Percentiles rank a stretch among this genome's conserved stretches.
These are phyloP conservation scores for Morpho helenor DNA, from an alignment of 2,888 invertebrate genomes.

Conservation along the genomic window DNA sequence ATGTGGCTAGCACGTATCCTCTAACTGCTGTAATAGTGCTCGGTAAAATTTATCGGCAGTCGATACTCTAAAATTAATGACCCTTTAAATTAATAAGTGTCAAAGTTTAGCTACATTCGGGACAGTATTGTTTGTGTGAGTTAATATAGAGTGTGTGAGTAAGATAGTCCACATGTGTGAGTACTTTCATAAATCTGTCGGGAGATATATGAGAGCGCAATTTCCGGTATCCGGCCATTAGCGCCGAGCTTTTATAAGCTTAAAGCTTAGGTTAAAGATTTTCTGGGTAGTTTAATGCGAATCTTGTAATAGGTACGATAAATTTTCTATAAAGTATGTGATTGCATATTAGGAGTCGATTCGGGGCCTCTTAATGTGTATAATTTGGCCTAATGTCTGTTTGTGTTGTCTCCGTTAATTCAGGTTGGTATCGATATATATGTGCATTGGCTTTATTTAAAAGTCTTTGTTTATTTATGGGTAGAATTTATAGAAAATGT, in stretches of 20 bases:
- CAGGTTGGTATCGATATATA: conserved; percentile 27
- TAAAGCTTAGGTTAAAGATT: conserved; percentile 80
- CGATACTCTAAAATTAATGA: conserved; percentile 61
- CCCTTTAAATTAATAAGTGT: conserved; percentile 73
- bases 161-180: conserved; percentile 76
- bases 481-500: neutral
- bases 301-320: conserved; percentile 79
- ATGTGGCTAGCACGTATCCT: conserved; percentile 19
- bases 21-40: conserved; percentile 26
- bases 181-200: conserved; percentile 94
- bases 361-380: conserved; percentile 76
- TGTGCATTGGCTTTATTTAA: conserved; percentile 21
- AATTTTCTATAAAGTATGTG: conserved; percentile 78
- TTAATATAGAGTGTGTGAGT: conserved; percentile 40
- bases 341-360: conserved; percentile 78
- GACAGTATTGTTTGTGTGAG: conserved; percentile 33
- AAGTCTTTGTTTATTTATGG: conserved; percentile 25
- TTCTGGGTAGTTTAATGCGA: conserved; percentile 80
- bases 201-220: conserved; percentile 94
- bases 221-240: conserved; percentile 95
- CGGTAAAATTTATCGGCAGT: conserved; percentile 40
- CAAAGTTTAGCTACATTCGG: conserved; percentile 57
- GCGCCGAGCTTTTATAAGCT: conserved; percentile 83
- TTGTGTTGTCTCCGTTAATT: conserved; percentile 39
- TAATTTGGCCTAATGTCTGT: conserved; percentile 75